A percentile compares a stretch with the other conserved stretches of the same genome.
Conservation (phyloP, 2,113 vertebrate genomes). For the Gymnobelideus leadbeateri region DNA sequence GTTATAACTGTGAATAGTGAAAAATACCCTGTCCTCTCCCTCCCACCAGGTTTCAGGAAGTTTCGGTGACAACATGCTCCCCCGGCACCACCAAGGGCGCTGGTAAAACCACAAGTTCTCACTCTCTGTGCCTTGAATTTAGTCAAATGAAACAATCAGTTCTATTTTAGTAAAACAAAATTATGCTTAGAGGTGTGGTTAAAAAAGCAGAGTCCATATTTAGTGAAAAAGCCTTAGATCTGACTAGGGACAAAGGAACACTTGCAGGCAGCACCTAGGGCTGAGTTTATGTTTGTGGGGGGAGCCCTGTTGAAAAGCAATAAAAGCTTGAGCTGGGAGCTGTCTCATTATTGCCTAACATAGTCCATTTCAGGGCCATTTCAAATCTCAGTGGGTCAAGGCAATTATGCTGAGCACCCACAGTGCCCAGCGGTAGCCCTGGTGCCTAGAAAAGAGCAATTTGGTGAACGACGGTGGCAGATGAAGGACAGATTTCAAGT, state of each 20-base stretch:
- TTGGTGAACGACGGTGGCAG: accelerated
- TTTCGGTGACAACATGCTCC: conserved; percentile 58
- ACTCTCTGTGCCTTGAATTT: conserved; percentile 61
- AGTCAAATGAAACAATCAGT: conserved; percentile 71
- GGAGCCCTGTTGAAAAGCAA: not conserved
- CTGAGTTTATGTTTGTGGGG: not conserved
- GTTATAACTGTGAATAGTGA: not conserved
- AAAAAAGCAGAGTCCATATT: conserved; percentile 61
- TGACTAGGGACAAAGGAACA: not conserved
- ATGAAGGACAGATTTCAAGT: not conserved
- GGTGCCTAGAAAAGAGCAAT: not conserved
- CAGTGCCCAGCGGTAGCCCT: not conserved
- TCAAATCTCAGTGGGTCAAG: not conserved
- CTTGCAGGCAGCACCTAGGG: not conserved
- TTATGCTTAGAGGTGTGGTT: conserved; percentile 28
- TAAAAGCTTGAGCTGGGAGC: not conserved
- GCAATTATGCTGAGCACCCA: not conserved
- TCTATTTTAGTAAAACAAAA: conserved; percentile 65
- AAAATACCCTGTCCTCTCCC: not conserved
- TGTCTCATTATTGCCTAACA: accelerated
- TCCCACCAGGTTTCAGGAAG: not conserved
- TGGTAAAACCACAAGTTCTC: conserved; percentile 72
- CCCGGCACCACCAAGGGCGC: not conserved
- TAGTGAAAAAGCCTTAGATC: not conserved
- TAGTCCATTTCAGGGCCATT: not conserved